Percentiles rank a stretch among this genome's conserved stretches.
phyloP scores from a whole-genome alignment of 2,888 invertebrate genomes.

The Lottia gigantea region DNA sequence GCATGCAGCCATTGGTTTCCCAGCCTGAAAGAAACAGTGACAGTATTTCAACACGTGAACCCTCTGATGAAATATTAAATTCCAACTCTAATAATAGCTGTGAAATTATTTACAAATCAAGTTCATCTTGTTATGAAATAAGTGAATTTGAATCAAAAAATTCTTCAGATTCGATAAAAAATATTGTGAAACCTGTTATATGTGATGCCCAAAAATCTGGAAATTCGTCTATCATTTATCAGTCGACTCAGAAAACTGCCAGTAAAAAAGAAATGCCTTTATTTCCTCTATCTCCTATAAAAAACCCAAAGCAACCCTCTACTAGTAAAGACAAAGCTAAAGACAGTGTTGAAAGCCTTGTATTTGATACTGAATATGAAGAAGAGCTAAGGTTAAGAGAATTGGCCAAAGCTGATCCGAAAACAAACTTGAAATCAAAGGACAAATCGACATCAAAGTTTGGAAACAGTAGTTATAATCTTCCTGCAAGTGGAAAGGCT shows the following conservation, averaged over 20 bases:
- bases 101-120: too few relatives aligned
- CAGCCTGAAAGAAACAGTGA: neutral
- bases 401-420: neutral
- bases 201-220: too few relatives aligned
- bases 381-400: neutral
- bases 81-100: too few relatives aligned
- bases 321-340: neutral
- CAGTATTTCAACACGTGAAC: neutral
- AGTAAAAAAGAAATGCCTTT: neutral
- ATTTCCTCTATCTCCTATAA: neutral
- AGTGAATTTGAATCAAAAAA: too few relatives aligned
- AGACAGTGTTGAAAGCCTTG: neutral
- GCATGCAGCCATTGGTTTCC: neutral
- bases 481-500: too few relatives aligned
- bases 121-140: too few relatives aligned
- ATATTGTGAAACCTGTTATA: too few relatives aligned
- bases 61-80: too few relatives aligned
- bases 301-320: neutral
- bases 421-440: neutral
- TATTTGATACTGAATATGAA: conserved; percentile 7
- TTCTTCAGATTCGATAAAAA: too few relatives aligned
- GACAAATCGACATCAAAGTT: too few relatives aligned
- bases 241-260: neutral
- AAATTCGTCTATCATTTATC: neutral
- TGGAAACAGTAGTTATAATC: too few relatives aligned